Conservation (phyloP, 2,888 invertebrate species). For the Drosophila mimetica region DNA sequence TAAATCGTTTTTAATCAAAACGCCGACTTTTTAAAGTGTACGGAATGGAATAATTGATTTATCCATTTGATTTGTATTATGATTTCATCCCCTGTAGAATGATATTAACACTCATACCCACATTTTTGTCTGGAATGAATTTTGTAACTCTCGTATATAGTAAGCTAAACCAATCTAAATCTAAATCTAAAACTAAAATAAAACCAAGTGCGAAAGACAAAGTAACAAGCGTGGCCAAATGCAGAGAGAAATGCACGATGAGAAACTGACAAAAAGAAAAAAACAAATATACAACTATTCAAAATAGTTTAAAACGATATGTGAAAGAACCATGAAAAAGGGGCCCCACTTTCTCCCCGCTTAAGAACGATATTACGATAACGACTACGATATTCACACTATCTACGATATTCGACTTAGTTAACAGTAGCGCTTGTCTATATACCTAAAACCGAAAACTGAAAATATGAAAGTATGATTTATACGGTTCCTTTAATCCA, state of each 20-base stretch:
- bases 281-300: conserved; percentile 50
- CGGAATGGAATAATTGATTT: conserved; percentile 30
- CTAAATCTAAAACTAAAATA: conserved; percentile 25
- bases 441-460: not conserved
- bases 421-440: conserved; percentile 20
- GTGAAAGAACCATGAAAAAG: conserved; percentile 17
- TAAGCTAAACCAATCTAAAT: conserved; percentile 45
- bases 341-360: not conserved
- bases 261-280: conserved; percentile 24
- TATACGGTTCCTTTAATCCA: conserved; percentile 20
- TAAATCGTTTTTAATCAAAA: conserved; percentile 22
- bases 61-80: conserved; percentile 19
- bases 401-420: conserved; percentile 37
- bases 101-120: conserved; percentile 42
- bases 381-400: conserved; percentile 35
- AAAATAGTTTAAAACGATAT: conserved; percentile 55
- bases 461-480: conserved; percentile 10
- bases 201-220: conserved; percentile 66
- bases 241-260: conserved; percentile 50
- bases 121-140: conserved; percentile 55
- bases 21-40: conserved; percentile 34
- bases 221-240: conserved; percentile 80
- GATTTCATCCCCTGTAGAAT: conserved; percentile 29
- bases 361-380: conserved; percentile 36
- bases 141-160: conserved; percentile 65